Evolutionary conservation across 1,140 invertebrate species (phyloP).

Genomic region (Pachyrhynchus sulphureomaculatus): DNA sequence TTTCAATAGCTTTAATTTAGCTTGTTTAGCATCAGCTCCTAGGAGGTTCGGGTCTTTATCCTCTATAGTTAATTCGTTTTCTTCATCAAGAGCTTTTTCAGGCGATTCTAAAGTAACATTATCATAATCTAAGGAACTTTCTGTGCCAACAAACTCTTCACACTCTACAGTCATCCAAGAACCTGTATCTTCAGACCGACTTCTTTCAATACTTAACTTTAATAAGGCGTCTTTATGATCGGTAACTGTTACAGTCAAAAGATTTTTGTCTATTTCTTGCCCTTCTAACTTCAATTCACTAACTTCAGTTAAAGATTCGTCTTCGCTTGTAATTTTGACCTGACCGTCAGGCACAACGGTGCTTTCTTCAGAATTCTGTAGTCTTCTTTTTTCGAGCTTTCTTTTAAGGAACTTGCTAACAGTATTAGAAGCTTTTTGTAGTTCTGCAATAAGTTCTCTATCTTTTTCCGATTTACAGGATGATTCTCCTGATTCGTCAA

Average conservation of each 20-base stretch:
- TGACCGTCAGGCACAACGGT: conserved; percentile 51
- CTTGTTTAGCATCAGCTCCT: conserved; percentile 51
- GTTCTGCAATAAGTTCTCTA: conserved; percentile 44
- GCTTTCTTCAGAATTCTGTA: conserved; percentile 50
- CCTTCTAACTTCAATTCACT: conserved; percentile 56
- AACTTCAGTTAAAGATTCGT: conserved; percentile 65
- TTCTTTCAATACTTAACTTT: conserved; percentile 55
- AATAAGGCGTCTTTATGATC: conserved; percentile 48
- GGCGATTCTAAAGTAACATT: conserved; percentile 42
- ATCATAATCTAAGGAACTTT: conserved; percentile 54
- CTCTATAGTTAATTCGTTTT: conserved; percentile 46
- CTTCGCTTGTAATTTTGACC: conserved; percentile 59
- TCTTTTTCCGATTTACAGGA: conserved; percentile 49
- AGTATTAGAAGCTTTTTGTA: conserved; percentile 45
- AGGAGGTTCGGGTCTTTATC: conserved; percentile 49
- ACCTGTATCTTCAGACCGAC: conserved; percentile 61
- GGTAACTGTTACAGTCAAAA: conserved; percentile 45
- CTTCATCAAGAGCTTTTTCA: conserved; percentile 50
- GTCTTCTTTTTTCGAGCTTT: conserved; percentile 44
- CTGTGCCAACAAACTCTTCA: conserved; percentile 60
- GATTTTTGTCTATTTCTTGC: conserved; percentile 38
- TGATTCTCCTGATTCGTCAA: conserved; percentile 50
- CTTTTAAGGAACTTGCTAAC: conserved; percentile 45
- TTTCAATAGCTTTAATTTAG: conserved; percentile 56
- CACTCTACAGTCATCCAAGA: conserved; percentile 64